Percentiles rank a stretch among this genome's conserved stretches.
These are phyloP conservation scores for Melanocharis versteri DNA, from an alignment of 2,113 vertebrate genomes.

Conservation along the genomic window DNA sequence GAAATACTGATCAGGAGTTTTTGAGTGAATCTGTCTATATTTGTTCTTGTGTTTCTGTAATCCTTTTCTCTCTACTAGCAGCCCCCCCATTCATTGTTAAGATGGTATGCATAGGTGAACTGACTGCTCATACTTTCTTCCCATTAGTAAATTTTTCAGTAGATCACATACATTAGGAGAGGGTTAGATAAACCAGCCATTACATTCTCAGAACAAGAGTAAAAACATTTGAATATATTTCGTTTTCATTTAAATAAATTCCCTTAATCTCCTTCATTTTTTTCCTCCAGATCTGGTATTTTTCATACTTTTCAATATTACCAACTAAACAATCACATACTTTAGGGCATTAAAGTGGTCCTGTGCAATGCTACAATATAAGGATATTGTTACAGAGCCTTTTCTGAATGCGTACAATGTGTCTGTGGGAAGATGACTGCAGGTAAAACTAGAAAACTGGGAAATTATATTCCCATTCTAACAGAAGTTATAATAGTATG, in stretches of 20 bases:
- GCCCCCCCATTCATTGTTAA: background rate
- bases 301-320: background rate
- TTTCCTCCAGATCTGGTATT: background rate
- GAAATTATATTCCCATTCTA: background rate
- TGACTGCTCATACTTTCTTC: background rate
- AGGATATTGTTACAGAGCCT: background rate
- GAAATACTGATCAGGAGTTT: background rate
- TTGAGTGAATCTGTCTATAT: background rate
- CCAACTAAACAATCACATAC: background rate
- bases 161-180: background rate
- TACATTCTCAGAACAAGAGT: background rate
- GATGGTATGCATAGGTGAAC: background rate
- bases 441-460: background rate
- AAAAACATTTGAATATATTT: background rate
- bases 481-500: background rate
- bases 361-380: background rate
- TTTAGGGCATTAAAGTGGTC: background rate
- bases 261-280: background rate
- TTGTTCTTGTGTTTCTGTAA: background rate
- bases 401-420: background rate
- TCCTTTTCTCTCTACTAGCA: background rate
- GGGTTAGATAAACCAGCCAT: background rate
- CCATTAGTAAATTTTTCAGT: background rate
- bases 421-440: background rate
- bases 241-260: background rate